Percentiles rank a stretch among this genome's conserved stretches.
These are phyloP conservation scores for Urocolius indicus DNA, from an alignment of 2,113 vertebrate genomes.

Conservation along the genomic window DNA sequence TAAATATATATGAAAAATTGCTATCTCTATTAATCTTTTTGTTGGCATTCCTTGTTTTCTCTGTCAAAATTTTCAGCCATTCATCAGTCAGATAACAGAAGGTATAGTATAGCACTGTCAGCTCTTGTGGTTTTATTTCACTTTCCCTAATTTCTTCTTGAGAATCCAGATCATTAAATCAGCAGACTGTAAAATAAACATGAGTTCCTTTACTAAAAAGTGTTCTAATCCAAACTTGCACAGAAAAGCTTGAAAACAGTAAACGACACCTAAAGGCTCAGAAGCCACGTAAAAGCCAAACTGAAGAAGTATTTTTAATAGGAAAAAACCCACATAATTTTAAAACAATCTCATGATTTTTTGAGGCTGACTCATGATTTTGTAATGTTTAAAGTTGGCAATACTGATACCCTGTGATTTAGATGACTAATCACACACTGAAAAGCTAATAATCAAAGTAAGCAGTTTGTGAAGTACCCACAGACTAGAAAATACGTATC, in stretches of 20 bases:
- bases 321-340: constrained; percentile 12
- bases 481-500: constrained; percentile 63
- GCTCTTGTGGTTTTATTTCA: not conserved
- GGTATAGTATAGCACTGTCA: not conserved
- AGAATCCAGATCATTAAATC: not conserved
- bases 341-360: constrained; percentile 64
- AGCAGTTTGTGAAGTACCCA: constrained; percentile 68
- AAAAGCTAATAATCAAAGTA: constrained; percentile 73
- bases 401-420: constrained; percentile 67
- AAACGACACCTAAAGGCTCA: not conserved
- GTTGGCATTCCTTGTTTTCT: not conserved
- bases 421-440: constrained; percentile 68
- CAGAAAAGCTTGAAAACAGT: not conserved
- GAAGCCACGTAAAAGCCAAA: constrained; percentile 6
- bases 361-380: constrained; percentile 63
- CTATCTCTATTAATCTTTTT: not conserved
- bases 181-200: not conserved
- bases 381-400: constrained; percentile 62
- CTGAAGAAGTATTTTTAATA: constrained; percentile 26
- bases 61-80: not conserved
- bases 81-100: not conserved
- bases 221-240: not conserved
- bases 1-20: not conserved
- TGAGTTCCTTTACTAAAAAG: not conserved
- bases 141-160: not conserved